phyloP scores from a whole-genome alignment of 92 coral and sea anemone species.

The Plumapathes pennacea region DNA sequence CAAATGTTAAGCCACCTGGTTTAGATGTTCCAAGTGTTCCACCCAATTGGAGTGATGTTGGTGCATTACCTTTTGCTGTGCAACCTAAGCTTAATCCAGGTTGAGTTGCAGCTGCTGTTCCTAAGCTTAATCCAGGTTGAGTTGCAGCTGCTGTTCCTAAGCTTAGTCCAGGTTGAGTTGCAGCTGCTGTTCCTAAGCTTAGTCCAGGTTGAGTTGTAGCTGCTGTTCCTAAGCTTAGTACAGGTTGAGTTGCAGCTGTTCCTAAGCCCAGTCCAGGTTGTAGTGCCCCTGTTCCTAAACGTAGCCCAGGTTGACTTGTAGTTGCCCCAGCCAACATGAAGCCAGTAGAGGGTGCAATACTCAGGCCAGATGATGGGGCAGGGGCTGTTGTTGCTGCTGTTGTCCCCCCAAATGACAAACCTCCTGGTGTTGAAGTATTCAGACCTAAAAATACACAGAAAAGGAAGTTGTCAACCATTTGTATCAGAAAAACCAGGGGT shows the following conservation, averaged over 20 bases:
- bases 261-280: constrained; percentile 5
- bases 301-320: neutral
- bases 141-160: neutral
- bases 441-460: no score
- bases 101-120: neutral
- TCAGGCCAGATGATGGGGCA: neutral
- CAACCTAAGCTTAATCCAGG: no score
- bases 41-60: no score
- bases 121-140: neutral
- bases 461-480: no score
- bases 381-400: constrained; percentile 16
- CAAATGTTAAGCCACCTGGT: constrained; percentile 38
- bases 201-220: constrained; percentile 1
- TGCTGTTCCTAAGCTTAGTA: neutral
- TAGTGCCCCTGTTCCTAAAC: neutral
- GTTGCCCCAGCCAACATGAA: constrained; percentile 24
- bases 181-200: neutral
- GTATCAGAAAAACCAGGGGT: no score
- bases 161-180: constrained; percentile 3
- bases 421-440: constrained; percentile 11
- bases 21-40: no score
- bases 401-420: constrained; percentile 6
- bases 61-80: no score
- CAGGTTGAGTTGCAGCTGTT: neutral
- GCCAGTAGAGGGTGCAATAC: constrained; percentile 37